Base-by-base conservation (phyloP, 2,888 invertebrate genomes). In the Rugalucina vietnamica region DNA sequence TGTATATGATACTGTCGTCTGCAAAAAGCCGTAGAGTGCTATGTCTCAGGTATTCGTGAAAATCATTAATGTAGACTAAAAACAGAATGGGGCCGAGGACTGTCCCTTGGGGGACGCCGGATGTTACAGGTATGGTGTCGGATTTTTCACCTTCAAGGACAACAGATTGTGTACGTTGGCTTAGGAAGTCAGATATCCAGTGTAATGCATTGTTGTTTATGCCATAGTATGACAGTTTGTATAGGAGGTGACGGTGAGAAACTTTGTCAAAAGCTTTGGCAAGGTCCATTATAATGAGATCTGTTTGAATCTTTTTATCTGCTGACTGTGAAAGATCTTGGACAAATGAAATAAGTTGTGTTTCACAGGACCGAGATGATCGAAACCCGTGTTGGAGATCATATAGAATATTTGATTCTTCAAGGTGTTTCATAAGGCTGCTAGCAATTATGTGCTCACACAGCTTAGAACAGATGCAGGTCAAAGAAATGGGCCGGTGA, bases 1-100 rank as follows among this genome's bases (percentile, higher is more conserved):
- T 79, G 32, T 79, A 79, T 21, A 79, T 57, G 21, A 74, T 74
- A 36, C 73, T 74, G 27, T 74, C 79, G 65, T 79, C 80, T 5
- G 80, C 75, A 50, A 80, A 80, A 4, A 80, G 75, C 29, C 80
- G 57, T 5, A 60, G 49, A 8, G 79, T 57, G 37, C 73, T 74
- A 24, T 72, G 79, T 73, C 73, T 57, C 1, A 79, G 43, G 70
- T 75, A 69, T 12, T 75, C 65, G 24, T 10, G 27, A 65, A 74
- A 78, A 29, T 78, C 73, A 77, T 82, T 73, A 36, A 77, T 77
- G 29, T 76, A 65, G 1, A 77, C 37, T 29, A 65, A n/a, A n/a
- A 69, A 78, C 0, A 72, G 71, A 14, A 43, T 73, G 8, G 29
- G 77, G 4, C 76, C 81, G 57, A 71, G 43, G 27, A 76, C 76